phyloP scores from a whole-genome alignment of 2,888 invertebrate species.

The Gari tellinella region DNA sequence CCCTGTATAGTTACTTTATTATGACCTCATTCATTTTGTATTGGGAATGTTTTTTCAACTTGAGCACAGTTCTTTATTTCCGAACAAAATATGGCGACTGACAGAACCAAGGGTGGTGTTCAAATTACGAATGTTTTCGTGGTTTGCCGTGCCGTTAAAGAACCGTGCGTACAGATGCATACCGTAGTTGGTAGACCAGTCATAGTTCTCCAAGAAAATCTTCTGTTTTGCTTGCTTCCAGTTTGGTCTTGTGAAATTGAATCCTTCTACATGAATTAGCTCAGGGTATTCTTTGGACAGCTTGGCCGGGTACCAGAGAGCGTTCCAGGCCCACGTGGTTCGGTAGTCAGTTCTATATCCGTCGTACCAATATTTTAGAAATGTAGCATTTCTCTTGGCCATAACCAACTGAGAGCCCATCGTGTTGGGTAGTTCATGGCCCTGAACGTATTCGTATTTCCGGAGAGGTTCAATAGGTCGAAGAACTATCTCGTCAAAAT shows the following conservation, averaged over 20 bases:
- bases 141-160: conserved; percentile 35
- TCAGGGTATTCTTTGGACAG: conserved; percentile 38
- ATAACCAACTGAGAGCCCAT: conserved; percentile 54
- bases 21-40: too few species aligned
- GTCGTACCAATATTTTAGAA: conserved; percentile 46
- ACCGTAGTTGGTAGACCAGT: conserved; percentile 56
- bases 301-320: conserved; percentile 36
- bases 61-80: conserved; percentile 51
- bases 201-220: conserved; percentile 46
- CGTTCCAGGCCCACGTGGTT: conserved; percentile 36
- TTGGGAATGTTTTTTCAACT: too few species aligned
- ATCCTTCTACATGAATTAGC: conserved; percentile 56
- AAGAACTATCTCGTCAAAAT: conserved; percentile 54
- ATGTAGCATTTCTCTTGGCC: conserved; percentile 50
- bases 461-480: conserved; percentile 36
- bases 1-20: too few species aligned
- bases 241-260: conserved; percentile 55
- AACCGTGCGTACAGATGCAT: conserved; percentile 51
- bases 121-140: conserved; percentile 39
- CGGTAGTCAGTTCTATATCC: conserved; percentile 42
- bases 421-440: conserved; percentile 35
- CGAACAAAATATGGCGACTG: conserved; percentile 52
- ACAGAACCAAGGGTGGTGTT: conserved; percentile 60
- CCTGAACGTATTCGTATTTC: conserved; percentile 45
- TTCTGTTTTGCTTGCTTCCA: conserved; percentile 36